These are phyloP conservation scores for Alligator mississippiensis DNA, from an alignment of 2,113 vertebrate genomes.

Conservation along the genomic window DNA sequence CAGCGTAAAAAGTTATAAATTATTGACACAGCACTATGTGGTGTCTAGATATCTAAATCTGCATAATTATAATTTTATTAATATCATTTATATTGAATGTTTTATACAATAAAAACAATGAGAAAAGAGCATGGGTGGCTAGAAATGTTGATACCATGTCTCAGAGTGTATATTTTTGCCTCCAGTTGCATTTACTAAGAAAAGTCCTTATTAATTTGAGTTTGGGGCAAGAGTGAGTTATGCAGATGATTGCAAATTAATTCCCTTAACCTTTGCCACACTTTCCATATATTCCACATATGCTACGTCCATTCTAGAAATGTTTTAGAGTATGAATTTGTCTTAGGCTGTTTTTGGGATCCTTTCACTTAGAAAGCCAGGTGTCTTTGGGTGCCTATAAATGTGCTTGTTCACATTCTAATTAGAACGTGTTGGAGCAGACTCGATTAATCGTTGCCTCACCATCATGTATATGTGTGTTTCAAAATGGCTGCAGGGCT, in stretches of 20 bases:
- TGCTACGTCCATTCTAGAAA: not conserved
- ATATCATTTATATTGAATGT: not conserved
- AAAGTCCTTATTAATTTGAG: not conserved
- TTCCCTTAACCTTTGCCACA: not conserved
- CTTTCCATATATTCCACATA: not conserved
- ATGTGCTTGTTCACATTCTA: no score
- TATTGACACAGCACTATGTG: conserved; percentile 68
- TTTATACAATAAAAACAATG: conserved; percentile 53
- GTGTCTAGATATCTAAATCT: conserved; percentile 48
- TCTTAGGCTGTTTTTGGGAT: not conserved
- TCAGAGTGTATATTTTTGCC: not conserved
- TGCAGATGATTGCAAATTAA: not conserved
- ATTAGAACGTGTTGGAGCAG: no score
- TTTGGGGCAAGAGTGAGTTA: not conserved
- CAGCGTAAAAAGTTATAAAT: conserved; percentile 69
- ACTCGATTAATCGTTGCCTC: no score
- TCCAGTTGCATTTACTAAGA: not conserved
- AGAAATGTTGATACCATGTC: not conserved
- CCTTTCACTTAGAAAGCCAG: not conserved
- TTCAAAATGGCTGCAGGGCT: no score
- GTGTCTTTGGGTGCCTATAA: no score
- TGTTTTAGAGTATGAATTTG: not conserved
- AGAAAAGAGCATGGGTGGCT: conserved; percentile 16
- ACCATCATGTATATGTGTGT: no score
- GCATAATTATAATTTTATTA: conserved; percentile 35